Base-by-base conservation (phyloP, 2,113 vertebrate species). In the Platycercus adscitus region DNA sequence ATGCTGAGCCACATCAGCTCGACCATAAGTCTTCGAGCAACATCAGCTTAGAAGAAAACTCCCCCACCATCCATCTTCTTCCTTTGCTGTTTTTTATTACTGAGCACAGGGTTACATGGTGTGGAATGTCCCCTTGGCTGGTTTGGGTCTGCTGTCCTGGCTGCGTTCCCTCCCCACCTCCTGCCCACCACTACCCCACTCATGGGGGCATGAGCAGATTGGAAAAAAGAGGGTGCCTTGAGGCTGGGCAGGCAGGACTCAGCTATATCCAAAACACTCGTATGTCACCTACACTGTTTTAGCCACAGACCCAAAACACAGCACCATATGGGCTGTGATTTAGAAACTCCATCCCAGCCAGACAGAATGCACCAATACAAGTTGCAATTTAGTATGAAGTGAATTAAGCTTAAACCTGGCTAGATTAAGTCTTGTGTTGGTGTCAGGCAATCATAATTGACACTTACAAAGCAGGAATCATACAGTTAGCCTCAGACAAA, bases 261-360 rank as follows among this genome's bases (percentile, higher is more conserved):
- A 53, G 46, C 28, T 2, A 7, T 41, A 24, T 49, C n/a, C 1
- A 0, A 19, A 64, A 47, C 24, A 14, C 47, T 11, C 17, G 2
- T 11, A 17, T 10, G 23, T 37, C 10, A 70, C 7, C 56, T 58
- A 58, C 17, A 17, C 8, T 11, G 21, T 7, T 52, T 13, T 17
- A 70, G 55, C 37, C 37, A 16, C 41, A 13, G 14, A 69, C 37
- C 44, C 4, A 0, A 71, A 63, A 46, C 15, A 46, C 47, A 63
- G 33, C 55, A 61, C 33, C 55, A 8, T 5, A 18, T 0, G 0
- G 26, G 55, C 56, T 55, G 66, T 3, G 3, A 47, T 24, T 19
- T n/a, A 47, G n/a, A n/a, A 41, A 47, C 66, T 55, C 49, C 24
- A 64, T 64, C 41, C 26, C 58, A 41, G n/a, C 7, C 56, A 64